These are phyloP conservation scores for Chaenodraco wilsoni DNA, from an alignment of 2,797 vertebrate species.

Conservation along the genomic window DNA sequence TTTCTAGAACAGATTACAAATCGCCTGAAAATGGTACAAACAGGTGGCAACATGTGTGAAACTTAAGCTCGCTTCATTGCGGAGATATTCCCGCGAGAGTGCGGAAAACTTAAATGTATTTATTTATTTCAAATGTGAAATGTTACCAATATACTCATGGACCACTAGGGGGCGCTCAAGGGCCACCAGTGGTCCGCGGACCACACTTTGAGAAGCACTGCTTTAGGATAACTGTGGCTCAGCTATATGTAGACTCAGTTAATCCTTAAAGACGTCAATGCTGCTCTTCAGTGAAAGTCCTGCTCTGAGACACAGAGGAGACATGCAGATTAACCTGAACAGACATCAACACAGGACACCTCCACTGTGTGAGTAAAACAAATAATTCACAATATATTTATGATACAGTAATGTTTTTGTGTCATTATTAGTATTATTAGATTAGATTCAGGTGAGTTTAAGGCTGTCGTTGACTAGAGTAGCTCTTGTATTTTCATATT, in stretches of 20 bases:
- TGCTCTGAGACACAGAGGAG: conserved; percentile 51
- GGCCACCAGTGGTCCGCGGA: no score
- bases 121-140: no score
- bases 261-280: conserved; percentile 78
- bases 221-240: conserved; percentile 70
- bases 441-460: background rate
- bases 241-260: conserved; percentile 77
- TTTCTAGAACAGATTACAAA: no score
- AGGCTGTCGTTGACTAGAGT: background rate
- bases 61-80: no score
- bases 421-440: background rate
- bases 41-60: no score
- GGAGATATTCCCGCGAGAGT: no score
- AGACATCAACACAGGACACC: conserved; percentile 29
- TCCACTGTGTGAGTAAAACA: conserved; percentile 69
- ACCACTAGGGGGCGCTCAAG: no score
- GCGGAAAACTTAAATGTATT: no score
- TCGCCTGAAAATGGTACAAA: no score
- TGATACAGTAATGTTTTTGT: background rate
- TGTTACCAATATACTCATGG: no score
- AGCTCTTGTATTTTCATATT: background rate
- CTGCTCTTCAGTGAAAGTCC: conserved; percentile 63
- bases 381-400: background rate
- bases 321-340: conserved; percentile 48
- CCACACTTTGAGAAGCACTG: background rate